Base-by-base conservation (phyloP, 2,113 vertebrate genomes). In the Tonatia bakeri region DNA sequence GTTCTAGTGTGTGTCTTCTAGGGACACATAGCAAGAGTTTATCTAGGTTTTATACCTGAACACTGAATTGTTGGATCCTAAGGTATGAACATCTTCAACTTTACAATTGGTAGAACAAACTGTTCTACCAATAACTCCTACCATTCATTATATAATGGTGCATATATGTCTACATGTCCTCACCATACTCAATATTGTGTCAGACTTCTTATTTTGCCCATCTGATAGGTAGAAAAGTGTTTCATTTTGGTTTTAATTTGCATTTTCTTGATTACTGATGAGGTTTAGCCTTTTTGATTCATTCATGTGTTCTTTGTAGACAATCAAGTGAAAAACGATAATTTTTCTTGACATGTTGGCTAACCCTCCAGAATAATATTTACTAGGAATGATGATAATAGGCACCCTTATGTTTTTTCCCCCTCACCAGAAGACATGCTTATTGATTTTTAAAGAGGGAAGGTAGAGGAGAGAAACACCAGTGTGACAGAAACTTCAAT, bases 231-330 rank as follows among this genome's bases (percentile, higher is more conserved):
- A 92, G 83, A 94, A 93, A 76, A 28, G 11, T 91, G 4, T 76
- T 59, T 95, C 9, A 4, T 83, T 92, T 91, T 91, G 36, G 22
- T 89, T 96, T 95, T 72, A 36, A 52, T 80, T 90, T 38, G 17
- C 56, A 54, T 67, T 88, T 73, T n/a, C 47, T 69, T 69, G 31
- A 75, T 69, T 83, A 61, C 45, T 89, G 4, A 61, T 61, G 50
- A 76, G 12, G 15, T 91, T 28, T n/a, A 90, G n/a, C 73, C 8
- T 87, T 40, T 86, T 43, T 47, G 54, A 85, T 56, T 36, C 13
- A 82, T 86, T 65, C 64, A 31, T 89, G 4, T 91, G 33, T 90
- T 90, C 22, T 70, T 4, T 85, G 3, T 79, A 36, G 59, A 33
- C 43, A 65, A 4, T 77, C 24, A 77, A 28, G 72, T 33, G 36